Evolutionary conservation across 1,140 invertebrate species (phyloP).

Genomic region (Diabrotica undecimpunctata): DNA sequence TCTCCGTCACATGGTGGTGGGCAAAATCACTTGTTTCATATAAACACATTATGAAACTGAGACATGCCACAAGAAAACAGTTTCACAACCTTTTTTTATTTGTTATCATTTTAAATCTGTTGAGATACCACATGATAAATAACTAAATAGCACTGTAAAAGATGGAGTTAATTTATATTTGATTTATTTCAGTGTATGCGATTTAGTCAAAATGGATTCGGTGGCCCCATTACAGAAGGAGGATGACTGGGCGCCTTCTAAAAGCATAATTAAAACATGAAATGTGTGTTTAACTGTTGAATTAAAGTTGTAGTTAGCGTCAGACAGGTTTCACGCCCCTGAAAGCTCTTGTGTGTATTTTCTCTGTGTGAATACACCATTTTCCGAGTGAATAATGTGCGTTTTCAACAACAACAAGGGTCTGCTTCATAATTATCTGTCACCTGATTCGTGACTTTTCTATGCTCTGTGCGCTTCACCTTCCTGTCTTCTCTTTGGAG

Average conservation of each 20-base stretch:
- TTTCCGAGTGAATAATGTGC: conserved; percentile 6
- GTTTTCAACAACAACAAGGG: neutral
- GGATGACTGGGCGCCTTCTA: conserved; percentile 31
- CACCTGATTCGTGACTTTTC: neutral
- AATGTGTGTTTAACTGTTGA: conserved; percentile 39
- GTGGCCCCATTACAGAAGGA: conserved; percentile 29
- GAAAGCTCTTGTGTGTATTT: conserved; percentile 18
- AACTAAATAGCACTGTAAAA: no score
- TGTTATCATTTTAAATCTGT: no score
- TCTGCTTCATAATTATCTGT: neutral
- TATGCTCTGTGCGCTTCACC: neutral
- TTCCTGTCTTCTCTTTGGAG: neutral
- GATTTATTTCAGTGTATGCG: neutral
- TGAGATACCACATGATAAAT: no score
- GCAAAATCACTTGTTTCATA: no score
- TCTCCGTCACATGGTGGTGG: no score
- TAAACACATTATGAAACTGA: no score
- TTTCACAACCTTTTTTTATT: no score
- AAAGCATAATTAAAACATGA: conserved; percentile 44
- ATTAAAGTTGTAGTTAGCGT: conserved; percentile 31
- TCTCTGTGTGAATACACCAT: conserved; percentile 7
- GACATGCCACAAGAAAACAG: no score
- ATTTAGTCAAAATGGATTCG: neutral
- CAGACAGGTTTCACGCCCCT: conserved; percentile 15
- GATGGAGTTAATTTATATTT: no score